These are phyloP conservation scores for Apus apus DNA, from an alignment of 2,113 vertebrate genomes.

Conservation along the genomic window DNA sequence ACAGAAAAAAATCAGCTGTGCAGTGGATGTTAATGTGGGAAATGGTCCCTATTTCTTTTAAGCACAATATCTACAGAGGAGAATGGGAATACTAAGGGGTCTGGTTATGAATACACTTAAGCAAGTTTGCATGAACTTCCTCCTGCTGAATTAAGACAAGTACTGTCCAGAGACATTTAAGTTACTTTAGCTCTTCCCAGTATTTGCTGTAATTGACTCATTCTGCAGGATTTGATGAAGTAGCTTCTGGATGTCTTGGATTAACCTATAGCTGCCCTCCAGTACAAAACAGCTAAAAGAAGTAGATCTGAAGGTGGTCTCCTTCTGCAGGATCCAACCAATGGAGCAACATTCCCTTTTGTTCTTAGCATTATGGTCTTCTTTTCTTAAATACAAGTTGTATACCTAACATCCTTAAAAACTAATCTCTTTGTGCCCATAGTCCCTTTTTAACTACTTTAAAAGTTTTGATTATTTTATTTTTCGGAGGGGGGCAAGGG, in stretches of 20 bases:
- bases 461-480: background rate
- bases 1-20: background rate
- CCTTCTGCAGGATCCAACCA: background rate
- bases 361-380: background rate
- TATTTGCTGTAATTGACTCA: background rate
- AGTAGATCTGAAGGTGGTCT: background rate
- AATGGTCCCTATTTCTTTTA: background rate
- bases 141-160: background rate
- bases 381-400: background rate
- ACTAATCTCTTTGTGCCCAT: background rate
- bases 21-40: background rate
- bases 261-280: background rate
- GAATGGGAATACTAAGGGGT: background rate
- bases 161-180: background rate
- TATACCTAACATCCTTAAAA: background rate
- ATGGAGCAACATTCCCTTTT: background rate
- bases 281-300: background rate
- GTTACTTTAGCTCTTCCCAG: background rate
- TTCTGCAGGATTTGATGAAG: background rate
- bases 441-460: background rate
- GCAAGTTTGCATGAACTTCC: background rate
- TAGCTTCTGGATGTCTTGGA: background rate
- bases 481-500: too few relatives aligned
- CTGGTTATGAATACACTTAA: background rate
- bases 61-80: background rate